Conservation (phyloP, 2,797 vertebrate genomes). For the Eulemur rubriventer region DNA sequence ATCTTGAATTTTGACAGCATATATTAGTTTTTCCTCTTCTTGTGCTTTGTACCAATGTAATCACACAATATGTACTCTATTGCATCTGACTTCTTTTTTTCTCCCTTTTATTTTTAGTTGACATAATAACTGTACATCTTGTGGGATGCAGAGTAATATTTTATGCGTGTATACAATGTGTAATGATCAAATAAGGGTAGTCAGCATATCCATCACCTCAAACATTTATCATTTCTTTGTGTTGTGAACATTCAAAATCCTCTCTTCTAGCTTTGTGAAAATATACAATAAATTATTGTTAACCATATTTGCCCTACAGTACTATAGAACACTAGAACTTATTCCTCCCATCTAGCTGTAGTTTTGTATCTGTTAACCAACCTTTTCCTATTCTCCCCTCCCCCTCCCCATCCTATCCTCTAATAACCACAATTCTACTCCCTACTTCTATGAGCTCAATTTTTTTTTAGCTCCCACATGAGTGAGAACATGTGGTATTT, state of each 20-base stretch:
- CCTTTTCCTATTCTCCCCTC: neutral
- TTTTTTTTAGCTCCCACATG: neutral
- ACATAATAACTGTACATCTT: no score
- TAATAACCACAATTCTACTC: neutral
- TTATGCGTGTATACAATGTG: neutral
- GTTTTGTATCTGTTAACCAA: neutral
- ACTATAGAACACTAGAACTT: neutral
- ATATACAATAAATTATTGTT: neutral
- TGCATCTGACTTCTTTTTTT: neutral
- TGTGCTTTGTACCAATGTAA: neutral
- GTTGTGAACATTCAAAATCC: neutral
- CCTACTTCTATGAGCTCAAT: neutral
- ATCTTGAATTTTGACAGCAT: neutral
- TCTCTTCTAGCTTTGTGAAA: neutral
- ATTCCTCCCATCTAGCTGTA: neutral
- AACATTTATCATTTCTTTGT: neutral
- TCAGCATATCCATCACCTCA: neutral
- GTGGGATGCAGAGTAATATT: neutral
- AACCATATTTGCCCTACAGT: neutral
- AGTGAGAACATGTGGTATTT: neutral
- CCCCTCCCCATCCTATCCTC: no score
- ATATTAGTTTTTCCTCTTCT: constrained; percentile 8
- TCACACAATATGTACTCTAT: neutral
- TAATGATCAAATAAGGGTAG: neutral
- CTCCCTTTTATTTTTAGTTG: neutral